Percentiles rank a stretch among this genome's conserved stretches.
Evolutionary conservation across 2,797 vertebrate genomes (phyloP).

Genomic region (Todus mexicanus): DNA sequence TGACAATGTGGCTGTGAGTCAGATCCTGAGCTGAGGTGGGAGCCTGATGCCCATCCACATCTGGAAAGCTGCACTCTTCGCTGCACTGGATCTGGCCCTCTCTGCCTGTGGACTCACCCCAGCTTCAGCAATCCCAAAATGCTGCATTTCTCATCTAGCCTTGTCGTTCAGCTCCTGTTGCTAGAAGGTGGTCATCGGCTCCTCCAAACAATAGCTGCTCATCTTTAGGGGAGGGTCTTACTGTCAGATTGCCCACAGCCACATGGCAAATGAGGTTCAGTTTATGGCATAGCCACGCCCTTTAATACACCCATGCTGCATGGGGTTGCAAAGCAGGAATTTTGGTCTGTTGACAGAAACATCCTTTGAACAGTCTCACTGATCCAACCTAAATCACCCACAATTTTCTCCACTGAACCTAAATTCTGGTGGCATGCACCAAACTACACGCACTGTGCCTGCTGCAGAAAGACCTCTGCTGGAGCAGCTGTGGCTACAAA

Average conservation of each 20-base stretch:
- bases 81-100: fast-evolving
- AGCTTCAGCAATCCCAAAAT: background rate
- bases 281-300: background rate
- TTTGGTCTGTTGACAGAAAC: background rate
- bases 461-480: background rate
- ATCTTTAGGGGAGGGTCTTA: background rate
- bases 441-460: background rate
- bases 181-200: background rate
- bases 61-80: background rate
- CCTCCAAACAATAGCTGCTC: background rate
- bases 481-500: background rate
- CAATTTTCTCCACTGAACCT: background rate
- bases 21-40: background rate
- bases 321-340: background rate
- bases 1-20: background rate
- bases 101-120: background rate
- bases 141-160: background rate
- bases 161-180: background rate
- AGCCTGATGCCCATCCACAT: background rate
- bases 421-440: background rate
- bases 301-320: background rate
- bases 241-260: background rate
- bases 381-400: background rate
- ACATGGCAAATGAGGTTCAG: background rate
- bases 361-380: background rate